Conservation (phyloP, 2,888 invertebrate species). For the Podabrus alpinus region DNA sequence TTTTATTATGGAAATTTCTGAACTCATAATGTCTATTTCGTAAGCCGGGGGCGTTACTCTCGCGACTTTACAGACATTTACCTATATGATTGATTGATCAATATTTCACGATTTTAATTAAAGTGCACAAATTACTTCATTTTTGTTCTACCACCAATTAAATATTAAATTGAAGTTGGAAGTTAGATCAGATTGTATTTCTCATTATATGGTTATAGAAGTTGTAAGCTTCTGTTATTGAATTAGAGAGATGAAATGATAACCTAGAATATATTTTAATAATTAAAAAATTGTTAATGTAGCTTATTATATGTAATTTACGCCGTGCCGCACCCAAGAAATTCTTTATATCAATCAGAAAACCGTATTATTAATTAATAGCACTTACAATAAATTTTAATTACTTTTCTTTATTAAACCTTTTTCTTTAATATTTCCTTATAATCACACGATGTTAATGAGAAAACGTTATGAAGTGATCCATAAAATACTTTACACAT, state of each 20-base stretch:
- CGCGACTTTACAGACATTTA: too few species aligned
- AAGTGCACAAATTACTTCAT: too few species aligned
- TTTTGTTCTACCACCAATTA: too few species aligned
- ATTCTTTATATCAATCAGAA: constrained; percentile 49
- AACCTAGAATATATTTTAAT: background rate
- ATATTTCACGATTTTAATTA: too few species aligned
- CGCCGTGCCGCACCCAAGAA: constrained; percentile 49
- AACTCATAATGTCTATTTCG: too few species aligned
- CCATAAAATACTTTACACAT: background rate
- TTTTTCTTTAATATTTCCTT: constrained; percentile 45
- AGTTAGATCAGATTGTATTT: background rate
- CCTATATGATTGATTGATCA: too few species aligned
- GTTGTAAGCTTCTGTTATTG: background rate
- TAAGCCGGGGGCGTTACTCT: too few species aligned
- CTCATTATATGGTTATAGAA: background rate
- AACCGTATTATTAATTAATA: constrained; percentile 53
- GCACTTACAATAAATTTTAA: constrained; percentile 54
- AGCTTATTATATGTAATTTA: constrained; percentile 41
- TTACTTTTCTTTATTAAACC: constrained; percentile 50
- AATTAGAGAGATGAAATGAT: background rate
- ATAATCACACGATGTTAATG: constrained; percentile 51
- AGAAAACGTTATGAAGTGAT: constrained; percentile 43
- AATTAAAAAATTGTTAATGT: background rate
- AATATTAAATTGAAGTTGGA: background rate
- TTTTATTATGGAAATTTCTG: too few species aligned